Conservation (phyloP, 64 coral and sea anemone species). For the Dendrophyllia cribrosa region DNA sequence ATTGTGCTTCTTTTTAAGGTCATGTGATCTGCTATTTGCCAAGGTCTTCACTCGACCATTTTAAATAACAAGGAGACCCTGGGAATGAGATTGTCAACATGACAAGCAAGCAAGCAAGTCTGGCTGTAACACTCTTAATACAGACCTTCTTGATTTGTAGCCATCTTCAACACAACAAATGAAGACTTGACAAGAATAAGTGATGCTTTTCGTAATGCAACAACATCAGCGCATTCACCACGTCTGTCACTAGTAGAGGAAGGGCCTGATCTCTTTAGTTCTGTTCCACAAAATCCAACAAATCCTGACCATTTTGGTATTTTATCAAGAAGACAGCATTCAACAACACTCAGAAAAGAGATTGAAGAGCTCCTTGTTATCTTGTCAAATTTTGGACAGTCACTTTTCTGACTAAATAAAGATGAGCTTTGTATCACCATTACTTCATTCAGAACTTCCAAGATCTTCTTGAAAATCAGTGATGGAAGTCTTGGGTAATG, state of each 20-base stretch:
- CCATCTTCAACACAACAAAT: constrained; percentile 31
- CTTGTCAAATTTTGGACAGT: not conserved
- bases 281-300: constrained; percentile 73
- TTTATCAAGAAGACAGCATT: constrained; percentile 63
- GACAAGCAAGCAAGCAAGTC: no score
- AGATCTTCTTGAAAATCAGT: constrained; percentile 64
- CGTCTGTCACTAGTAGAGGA: not conserved
- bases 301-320: constrained; percentile 54
- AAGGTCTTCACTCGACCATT: no score
- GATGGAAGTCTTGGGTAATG: constrained; percentile 52
- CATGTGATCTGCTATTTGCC: no score
- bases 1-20: no score
- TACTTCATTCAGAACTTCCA: constrained; percentile 34
- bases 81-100: no score
- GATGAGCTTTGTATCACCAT: not conserved
- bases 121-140: not conserved
- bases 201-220: constrained; percentile 52
- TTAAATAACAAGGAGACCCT: no score
- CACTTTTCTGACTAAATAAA: constrained; percentile 8
- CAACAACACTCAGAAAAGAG: constrained; percentile 62
- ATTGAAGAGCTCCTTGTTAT: constrained; percentile 6
- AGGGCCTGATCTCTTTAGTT: not conserved
- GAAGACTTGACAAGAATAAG: constrained; percentile 48
- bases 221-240: not conserved
- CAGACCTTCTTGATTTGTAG: constrained; percentile 36